Evolutionary conservation across 30 jellyfish, hydroid and myxozoan genomes (phyloP).

Genomic region (Hydractinia echinata): DNA sequence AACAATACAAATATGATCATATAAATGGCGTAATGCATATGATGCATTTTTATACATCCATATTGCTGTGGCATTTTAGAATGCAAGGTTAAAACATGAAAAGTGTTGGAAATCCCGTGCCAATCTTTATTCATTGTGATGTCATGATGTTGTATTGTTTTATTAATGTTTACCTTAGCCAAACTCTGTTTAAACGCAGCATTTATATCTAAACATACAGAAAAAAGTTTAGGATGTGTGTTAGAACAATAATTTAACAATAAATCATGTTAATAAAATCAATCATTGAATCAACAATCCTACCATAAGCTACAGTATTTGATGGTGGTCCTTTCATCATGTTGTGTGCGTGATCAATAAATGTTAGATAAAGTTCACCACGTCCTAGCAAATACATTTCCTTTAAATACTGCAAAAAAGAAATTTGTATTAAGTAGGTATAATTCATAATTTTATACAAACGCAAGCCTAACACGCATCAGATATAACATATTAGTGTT

Average conservation of each 20-base stretch:
- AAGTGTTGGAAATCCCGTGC: too few relatives aligned
- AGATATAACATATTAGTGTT: too few relatives aligned
- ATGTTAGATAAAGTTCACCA: constrained; percentile 92
- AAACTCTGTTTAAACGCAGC: constrained; percentile 78
- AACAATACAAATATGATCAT: too few relatives aligned
- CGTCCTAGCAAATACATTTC: constrained; percentile 89
- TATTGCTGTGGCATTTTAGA: too few relatives aligned
- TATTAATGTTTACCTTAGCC: constrained; percentile 57
- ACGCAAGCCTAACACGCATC: too few relatives aligned
- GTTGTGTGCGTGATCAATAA: constrained; percentile 63
- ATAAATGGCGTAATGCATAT: too few relatives aligned
- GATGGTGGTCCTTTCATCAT: constrained; percentile 87
- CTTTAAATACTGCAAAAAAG: constrained; percentile 50
- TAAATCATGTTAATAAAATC: too few relatives aligned
- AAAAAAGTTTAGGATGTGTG: background rate
- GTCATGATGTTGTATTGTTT: too few relatives aligned
- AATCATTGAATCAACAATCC: background rate
- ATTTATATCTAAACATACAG: constrained; percentile 40
- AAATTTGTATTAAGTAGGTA: background rate
- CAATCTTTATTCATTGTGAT: too few relatives aligned
- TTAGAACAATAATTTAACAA: background rate
- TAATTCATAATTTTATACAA: too few relatives aligned
- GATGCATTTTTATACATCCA: too few relatives aligned
- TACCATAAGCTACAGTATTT: constrained; percentile 28
- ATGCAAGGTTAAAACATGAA: too few relatives aligned